These are phyloP conservation scores for Heterodera schachtii DNA, from an alignment of 1,140 invertebrate genomes.

Conservation along the genomic window DNA sequence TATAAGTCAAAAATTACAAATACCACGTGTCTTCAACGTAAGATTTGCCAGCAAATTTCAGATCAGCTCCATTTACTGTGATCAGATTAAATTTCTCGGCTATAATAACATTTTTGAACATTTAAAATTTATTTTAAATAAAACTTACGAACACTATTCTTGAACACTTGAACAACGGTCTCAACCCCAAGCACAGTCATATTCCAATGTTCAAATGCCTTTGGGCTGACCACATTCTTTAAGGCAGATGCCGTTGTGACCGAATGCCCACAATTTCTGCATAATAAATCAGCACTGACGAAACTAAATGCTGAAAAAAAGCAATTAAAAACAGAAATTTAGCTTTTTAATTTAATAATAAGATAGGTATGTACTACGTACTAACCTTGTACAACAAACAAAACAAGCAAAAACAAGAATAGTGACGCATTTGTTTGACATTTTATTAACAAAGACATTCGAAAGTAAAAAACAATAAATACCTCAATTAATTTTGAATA, in stretches of 20 bases:
- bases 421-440: neutral
- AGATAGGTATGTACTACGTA: neutral
- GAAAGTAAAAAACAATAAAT: neutral
- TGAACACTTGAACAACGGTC: conserved; percentile 32
- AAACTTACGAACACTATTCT: conserved; percentile 32
- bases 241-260: conserved; percentile 28
- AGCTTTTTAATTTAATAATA: neutral
- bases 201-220: conserved; percentile 26
- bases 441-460: neutral
- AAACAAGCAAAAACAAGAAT: neutral
- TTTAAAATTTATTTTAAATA: conserved; percentile 4
- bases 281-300: conserved; percentile 24
- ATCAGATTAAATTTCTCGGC: conserved; percentile 30
- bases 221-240: conserved; percentile 29
- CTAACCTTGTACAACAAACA: neutral
- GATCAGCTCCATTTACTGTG: conserved; percentile 27
- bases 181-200: conserved; percentile 33
- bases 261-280: conserved; percentile 28
- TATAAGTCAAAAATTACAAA: neutral
- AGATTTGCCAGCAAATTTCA: conserved; percentile 29
- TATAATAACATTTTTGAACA: neutral
- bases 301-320: neutral
- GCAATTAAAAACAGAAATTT: too few relatives aligned
- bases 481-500: too few relatives aligned
- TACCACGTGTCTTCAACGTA: conserved; percentile 30